A percentile compares a stretch with the other conserved stretches of the same genome.
These are phyloP conservation scores for Brachionus paranguensis DNA, from an alignment of 1,140 invertebrate genomes.

Conservation along the genomic window DNA sequence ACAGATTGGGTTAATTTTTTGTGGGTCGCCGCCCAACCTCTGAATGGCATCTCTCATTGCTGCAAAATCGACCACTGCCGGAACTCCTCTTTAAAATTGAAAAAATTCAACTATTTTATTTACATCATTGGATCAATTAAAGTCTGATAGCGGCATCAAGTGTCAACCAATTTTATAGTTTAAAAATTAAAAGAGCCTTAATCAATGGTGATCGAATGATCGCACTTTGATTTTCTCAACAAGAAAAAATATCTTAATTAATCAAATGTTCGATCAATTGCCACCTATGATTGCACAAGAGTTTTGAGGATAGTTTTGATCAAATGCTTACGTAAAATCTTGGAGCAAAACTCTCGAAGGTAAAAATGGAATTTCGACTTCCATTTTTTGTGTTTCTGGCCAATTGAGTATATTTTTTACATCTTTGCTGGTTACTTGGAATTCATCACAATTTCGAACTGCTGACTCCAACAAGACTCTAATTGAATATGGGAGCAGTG, in stretches of 20 bases:
- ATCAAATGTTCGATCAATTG: background rate
- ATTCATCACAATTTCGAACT: constrained; percentile 90
- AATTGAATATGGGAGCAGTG: constrained; percentile 79
- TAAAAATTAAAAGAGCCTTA: too few relatives aligned
- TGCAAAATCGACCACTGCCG: constrained; percentile 95
- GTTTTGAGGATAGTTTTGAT: background rate
- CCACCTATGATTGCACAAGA: background rate
- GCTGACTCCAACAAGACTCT: constrained; percentile 87
- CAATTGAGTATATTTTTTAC: constrained; percentile 86
- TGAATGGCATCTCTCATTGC: constrained; percentile 93
- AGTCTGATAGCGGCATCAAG: background rate
- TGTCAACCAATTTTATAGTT: background rate
- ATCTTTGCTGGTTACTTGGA: constrained; percentile 74
- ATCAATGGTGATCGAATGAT: too few relatives aligned
- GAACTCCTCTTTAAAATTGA: constrained; percentile 76
- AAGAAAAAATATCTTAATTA: background rate
- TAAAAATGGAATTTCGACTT: constrained; percentile 87
- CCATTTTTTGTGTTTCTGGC: constrained; percentile 69
- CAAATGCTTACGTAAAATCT: constrained; percentile 60
- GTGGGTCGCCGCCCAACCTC: constrained; percentile 74
- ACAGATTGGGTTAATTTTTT: constrained; percentile 92
- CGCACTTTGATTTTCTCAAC: too few relatives aligned
- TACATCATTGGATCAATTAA: background rate
- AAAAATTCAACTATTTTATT: background rate
- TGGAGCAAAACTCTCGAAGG: constrained; percentile 90